phyloP scores from a whole-genome alignment of 2,888 invertebrate genomes.

The Gerris lacustris region DNA sequence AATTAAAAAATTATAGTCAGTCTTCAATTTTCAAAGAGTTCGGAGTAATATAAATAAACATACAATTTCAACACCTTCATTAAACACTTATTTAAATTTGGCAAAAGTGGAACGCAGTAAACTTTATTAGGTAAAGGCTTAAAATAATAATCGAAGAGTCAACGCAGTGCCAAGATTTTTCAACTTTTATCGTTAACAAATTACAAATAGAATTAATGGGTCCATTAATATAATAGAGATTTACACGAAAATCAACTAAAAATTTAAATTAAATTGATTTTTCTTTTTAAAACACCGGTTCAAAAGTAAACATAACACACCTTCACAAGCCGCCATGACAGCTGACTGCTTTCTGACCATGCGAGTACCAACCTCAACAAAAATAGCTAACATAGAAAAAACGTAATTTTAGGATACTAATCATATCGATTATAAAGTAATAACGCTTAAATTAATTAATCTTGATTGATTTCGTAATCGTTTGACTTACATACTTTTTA shows the following conservation, averaged over 20 bases:
- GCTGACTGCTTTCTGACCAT: constrained; percentile 1
- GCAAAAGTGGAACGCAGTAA: background rate
- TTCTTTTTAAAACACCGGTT: constrained; percentile 4
- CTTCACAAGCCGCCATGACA: constrained; percentile 29
- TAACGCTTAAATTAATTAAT: too few species aligned
- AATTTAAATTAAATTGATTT: background rate
- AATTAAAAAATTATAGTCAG: too few species aligned
- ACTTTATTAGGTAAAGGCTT: background rate
- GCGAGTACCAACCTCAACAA: too few species aligned
- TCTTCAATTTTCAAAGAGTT: too few species aligned
- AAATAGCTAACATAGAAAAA: background rate
- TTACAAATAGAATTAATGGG: background rate
- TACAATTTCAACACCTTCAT: too few species aligned
- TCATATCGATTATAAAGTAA: too few species aligned
- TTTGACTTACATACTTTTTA: too few species aligned
- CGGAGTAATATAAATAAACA: too few species aligned
- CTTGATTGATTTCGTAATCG: too few species aligned
- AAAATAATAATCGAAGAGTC: background rate
- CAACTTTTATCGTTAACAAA: too few species aligned
- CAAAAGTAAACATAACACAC: constrained; percentile 19
- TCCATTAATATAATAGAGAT: background rate
- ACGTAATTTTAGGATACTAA: too few species aligned
- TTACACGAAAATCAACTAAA: background rate
- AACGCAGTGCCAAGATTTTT: background rate
- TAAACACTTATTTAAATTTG: constrained; percentile 3